phyloP scores from a whole-genome alignment of 2,113 vertebrate genomes.

The Onychorhynchus coronatus region DNA sequence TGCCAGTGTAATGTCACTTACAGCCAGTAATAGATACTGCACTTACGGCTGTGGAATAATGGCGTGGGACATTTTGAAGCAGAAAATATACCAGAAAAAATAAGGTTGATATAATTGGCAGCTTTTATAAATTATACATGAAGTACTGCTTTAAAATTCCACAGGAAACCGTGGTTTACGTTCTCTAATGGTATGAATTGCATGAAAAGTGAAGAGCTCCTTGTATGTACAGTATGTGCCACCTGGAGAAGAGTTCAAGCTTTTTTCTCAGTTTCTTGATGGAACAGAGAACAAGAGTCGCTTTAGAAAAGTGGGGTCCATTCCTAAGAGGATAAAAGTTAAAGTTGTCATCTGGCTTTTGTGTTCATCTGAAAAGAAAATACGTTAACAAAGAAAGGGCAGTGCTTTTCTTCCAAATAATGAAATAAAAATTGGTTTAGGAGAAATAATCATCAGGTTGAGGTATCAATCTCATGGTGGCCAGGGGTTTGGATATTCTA shows the following conservation, averaged over 20 bases:
- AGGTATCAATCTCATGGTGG: neutral
- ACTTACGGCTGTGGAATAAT: constrained; percentile 16
- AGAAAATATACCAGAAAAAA: constrained; percentile 40
- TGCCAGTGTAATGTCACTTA: constrained; percentile 42
- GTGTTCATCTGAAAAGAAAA: neutral
- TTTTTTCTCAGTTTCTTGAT: neutral
- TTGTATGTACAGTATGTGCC: neutral
- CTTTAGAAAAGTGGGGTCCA: neutral
- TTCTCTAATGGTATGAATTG: constrained; percentile 26
- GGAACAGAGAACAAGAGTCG: neutral
- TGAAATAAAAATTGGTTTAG: neutral
- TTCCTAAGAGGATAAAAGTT: neutral
- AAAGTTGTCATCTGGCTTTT: neutral
- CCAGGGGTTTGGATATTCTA: neutral
- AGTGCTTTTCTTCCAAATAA: neutral
- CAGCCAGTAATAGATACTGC: constrained; percentile 27
- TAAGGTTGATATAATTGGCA: constrained; percentile 33
- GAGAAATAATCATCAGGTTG: neutral
- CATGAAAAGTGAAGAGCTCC: constrained; percentile 1
- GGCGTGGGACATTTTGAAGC: constrained; percentile 52
- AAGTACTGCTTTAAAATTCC: constrained; percentile 55
- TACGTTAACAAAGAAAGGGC: neutral
- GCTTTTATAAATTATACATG: constrained; percentile 66
- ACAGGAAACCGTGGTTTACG: constrained; percentile 28
- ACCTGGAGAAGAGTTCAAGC: neutral